Evolutionary conservation across 2,113 vertebrate genomes (phyloP).

Genomic region (Phaethon lepturus): DNA sequence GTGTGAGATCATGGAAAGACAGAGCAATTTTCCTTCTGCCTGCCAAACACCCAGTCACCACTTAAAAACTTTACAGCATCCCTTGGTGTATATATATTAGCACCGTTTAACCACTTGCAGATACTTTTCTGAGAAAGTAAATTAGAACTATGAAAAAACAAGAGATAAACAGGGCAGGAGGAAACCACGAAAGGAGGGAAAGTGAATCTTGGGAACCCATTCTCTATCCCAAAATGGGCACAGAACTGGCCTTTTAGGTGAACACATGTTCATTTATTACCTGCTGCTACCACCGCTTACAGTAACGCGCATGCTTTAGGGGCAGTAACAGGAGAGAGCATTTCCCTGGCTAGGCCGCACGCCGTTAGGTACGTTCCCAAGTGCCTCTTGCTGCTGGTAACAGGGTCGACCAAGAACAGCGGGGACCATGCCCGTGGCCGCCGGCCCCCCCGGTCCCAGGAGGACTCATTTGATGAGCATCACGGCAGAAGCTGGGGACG

Average conservation of each 20-base stretch:
- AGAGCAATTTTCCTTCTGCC: conserved; percentile 48
- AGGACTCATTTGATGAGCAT: rapidly evolving
- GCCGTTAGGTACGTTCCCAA: rapidly evolving
- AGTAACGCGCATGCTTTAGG: rapidly evolving
- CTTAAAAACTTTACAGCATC: conserved; percentile 51
- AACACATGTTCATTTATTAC: neutral
- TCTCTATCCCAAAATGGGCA: neutral
- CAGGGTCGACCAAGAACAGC: rapidly evolving
- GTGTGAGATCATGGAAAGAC: conserved; percentile 69
- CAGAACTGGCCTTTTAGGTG: neutral
- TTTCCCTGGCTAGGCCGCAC: neutral
- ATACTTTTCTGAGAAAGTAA: conserved; percentile 41
- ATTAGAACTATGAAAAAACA: neutral
- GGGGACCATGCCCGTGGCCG: neutral
- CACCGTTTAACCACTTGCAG: neutral
- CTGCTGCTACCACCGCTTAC: neutral
- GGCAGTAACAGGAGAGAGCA: neutral
- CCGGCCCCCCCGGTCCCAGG: neutral
- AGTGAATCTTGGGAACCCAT: neutral
- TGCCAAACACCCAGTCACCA: conserved; percentile 59
- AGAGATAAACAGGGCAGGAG: neutral
- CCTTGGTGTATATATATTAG: conserved; percentile 51
- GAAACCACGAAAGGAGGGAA: neutral
- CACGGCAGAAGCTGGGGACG: neutral
- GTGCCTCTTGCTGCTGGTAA: neutral